A percentile compares a stretch with the other conserved stretches of the same genome.
Conservation (phyloP, 2,888 invertebrate species). For the Drosophila nr. fundita region DNA sequence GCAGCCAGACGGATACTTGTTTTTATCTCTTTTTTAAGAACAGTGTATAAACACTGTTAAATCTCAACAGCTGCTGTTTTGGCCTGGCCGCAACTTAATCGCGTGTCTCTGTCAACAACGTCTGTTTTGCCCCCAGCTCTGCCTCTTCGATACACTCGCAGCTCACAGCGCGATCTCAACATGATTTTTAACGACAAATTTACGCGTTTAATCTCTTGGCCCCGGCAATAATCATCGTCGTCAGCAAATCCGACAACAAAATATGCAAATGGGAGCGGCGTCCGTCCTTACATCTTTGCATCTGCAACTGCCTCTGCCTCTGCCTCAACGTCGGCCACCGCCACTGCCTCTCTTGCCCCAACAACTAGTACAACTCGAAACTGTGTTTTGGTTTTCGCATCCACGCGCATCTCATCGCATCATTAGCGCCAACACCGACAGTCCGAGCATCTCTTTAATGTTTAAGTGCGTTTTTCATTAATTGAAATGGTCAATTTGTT, state of each 20-base stretch:
- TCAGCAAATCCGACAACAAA: slow-evolving; percentile 60
- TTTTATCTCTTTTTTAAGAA: neutral
- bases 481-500: slow-evolving; percentile 78
- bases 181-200: slow-evolving; percentile 80
- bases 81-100: slow-evolving; percentile 37
- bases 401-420: slow-evolving; percentile 62
- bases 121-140: neutral
- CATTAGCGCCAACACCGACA: slow-evolving; percentile 73
- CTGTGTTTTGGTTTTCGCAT: slow-evolving; percentile 37
- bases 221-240: slow-evolving; percentile 56
- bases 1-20: neutral
- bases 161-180: slow-evolving; percentile 48
- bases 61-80: slow-evolving; percentile 59
- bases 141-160: neutral
- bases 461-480: slow-evolving; percentile 79
- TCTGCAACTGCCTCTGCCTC: slow-evolving; percentile 21
- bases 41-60: slow-evolving; percentile 45
- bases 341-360: neutral
- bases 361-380: slow-evolving; percentile 10
- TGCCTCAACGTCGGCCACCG: neutral
- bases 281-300: slow-evolving; percentile 29
- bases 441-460: slow-evolving; percentile 58
- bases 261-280: slow-evolving; percentile 72
- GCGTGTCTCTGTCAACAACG: slow-evolving; percentile 46
- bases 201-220: slow-evolving; percentile 75